A percentile compares a stretch with the other conserved stretches of the same genome.
Evolutionary conservation across 2,797 vertebrate species (phyloP).

Genomic region (Synaphobranchus kaupii): DNA sequence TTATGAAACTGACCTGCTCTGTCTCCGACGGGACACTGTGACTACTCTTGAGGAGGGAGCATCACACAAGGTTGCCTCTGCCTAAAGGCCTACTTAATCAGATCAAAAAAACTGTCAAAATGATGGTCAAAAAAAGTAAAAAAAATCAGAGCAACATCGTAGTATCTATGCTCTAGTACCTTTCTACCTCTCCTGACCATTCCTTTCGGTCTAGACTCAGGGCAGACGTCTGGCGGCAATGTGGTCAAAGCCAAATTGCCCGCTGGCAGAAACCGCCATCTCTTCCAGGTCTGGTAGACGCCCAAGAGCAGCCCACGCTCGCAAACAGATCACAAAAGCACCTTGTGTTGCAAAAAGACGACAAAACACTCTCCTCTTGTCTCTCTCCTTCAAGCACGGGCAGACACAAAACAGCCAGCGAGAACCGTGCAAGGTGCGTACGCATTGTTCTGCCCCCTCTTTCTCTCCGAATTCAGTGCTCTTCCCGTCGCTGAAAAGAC

Average conservation of each 20-base stretch:
- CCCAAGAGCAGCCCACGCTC: not conserved
- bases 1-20: not conserved
- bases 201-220: not conserved
- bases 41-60: not conserved
- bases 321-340: not conserved
- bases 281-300: not conserved
- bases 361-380: not conserved
- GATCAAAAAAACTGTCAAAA: not conserved
- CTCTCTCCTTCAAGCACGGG: not conserved
- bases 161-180: not conserved
- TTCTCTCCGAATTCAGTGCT: not conserved
- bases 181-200: not conserved
- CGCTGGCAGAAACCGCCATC: not conserved
- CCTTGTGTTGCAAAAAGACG: not conserved
- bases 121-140: not conserved
- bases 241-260: not conserved
- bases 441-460: not conserved
- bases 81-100: not conserved
- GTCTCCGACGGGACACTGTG: not conserved
- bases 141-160: not conserved
- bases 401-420: conserved; percentile 36
- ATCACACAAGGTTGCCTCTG: not conserved
- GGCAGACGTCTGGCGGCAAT: not conserved
- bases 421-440: conserved; percentile 29
- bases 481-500: conserved; percentile 31